Evolutionary conservation across 1,140 invertebrate genomes (phyloP).

Genomic region (Dendrolimus punctatus): DNA sequence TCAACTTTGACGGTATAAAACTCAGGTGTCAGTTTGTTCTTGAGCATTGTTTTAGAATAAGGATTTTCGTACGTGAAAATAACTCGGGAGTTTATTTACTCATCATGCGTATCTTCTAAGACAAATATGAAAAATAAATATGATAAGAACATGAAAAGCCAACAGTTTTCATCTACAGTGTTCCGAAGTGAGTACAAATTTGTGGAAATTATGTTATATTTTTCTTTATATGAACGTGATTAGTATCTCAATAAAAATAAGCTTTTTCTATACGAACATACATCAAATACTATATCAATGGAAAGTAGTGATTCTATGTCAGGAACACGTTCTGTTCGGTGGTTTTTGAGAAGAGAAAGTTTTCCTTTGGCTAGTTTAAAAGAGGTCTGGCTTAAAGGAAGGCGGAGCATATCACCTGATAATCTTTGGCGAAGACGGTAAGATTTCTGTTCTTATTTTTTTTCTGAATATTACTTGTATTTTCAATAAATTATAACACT

Average conservation of each 20-base stretch:
- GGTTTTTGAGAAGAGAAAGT: slow-evolving; percentile 44
- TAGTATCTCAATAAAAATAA: no score
- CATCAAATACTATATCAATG: slow-evolving; percentile 1
- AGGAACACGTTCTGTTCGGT: slow-evolving; percentile 18
- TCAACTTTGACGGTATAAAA: no score
- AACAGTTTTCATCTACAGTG: slow-evolving; percentile 4
- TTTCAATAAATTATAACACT: background rate
- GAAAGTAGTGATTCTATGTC: slow-evolving; percentile 5
- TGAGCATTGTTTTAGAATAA: background rate
- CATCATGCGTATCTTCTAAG: slow-evolving; percentile 1
- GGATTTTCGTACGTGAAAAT: slow-evolving; percentile 1
- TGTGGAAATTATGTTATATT: no score
- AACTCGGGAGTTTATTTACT: slow-evolving; percentile 1
- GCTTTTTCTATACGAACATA: no score
- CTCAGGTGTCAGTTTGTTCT: no score
- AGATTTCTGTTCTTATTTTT: slow-evolving; percentile 12
- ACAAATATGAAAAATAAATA: slow-evolving; percentile 8
- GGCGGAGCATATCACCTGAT: slow-evolving; percentile 34
- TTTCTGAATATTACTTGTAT: background rate
- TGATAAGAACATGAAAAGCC: slow-evolving; percentile 4
- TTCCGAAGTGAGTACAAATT: background rate
- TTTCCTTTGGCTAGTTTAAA: slow-evolving; percentile 42
- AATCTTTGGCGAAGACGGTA: slow-evolving; percentile 43
- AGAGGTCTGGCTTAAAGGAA: slow-evolving; percentile 43
- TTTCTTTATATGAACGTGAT: no score